These are phyloP conservation scores for Cottus gobio DNA, from an alignment of 2,113 vertebrate species.

Conservation along the genomic window DNA sequence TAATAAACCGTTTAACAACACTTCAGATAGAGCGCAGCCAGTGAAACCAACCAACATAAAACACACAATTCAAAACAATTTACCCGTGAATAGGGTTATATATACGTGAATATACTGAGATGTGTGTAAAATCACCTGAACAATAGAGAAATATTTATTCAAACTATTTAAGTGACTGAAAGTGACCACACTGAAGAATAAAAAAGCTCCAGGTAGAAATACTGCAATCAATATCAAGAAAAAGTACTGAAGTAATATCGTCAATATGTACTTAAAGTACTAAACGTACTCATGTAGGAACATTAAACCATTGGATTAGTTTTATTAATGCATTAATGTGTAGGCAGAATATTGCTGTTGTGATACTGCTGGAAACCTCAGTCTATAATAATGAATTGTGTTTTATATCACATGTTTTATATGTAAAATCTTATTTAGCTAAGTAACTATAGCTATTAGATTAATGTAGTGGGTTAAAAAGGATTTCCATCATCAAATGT, in stretches of 20 bases:
- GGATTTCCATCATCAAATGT: background rate
- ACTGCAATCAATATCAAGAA: background rate
- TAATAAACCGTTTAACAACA: background rate
- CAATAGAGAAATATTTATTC: background rate
- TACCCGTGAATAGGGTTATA: too few relatives aligned
- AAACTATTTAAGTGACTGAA: background rate
- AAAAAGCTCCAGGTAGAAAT: background rate
- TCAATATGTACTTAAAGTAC: background rate
- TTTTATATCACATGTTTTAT: background rate
- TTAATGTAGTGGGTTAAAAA: background rate
- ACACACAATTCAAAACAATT: background rate
- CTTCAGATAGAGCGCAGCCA: background rate
- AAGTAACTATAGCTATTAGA: background rate
- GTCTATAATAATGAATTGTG: background rate
- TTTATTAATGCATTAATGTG: background rate
- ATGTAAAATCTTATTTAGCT: background rate
- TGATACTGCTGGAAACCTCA: background rate
- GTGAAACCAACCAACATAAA: background rate
- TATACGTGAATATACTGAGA: background rate
- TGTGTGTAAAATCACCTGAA: background rate
- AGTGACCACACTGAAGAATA: background rate
- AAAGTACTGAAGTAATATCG: background rate
- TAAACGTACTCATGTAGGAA: background rate
- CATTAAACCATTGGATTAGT: background rate
- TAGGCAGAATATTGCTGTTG: background rate